Base-by-base conservation (phyloP, 2,797 vertebrate species). In the Delichon dasypus region DNA sequence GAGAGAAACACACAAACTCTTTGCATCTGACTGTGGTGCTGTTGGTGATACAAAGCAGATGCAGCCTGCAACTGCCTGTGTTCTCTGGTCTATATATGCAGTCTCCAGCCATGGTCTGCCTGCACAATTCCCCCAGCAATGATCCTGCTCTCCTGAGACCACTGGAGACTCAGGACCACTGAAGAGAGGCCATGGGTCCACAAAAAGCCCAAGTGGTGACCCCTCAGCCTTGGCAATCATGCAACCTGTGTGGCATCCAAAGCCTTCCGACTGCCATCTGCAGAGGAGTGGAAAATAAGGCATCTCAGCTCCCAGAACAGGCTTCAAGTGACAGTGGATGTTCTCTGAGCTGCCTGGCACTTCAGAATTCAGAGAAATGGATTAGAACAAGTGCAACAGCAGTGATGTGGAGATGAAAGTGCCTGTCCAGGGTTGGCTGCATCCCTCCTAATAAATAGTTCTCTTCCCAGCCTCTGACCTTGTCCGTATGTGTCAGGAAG, bases 201-300 rank as follows among this genome's bases (percentile, higher is more conserved):
- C 23, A 66, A 62, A 72, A 85, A 70, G 7, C 19, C 26, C 40
- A n/a, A 12, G 20, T 27, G 40, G 21, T 48, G 55, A 74, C 29
- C 60, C 13, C 13, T 70, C 5, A 58, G 18, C 53, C n/a, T 64
- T 60, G 45, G 32, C 22, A 76, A 42, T 54, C n/a, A 10, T 27
- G 47, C 9, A 5, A 4, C 13, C 25, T 45, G 4, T 17, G 21
- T 23, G 51, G 42, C 22, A 64, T 20, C 18, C 1, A 0, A 32
- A 81, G 45, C 26, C 29, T 51, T 67, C 16, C 0, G 1, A 6
- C 19, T 32, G 47, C 44, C n/a, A 32, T 7, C 9, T 1, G 7
- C 5, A 8, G 70, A 42, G 38, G 12, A 47, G 11, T 0, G 21
- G 53, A 70, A 64, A 21, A 6, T 4, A 9, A 36, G 12, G 45